Evolutionary conservation across 2,888 invertebrate species (phyloP).

Genomic region (Syrphus vitripennis): DNA sequence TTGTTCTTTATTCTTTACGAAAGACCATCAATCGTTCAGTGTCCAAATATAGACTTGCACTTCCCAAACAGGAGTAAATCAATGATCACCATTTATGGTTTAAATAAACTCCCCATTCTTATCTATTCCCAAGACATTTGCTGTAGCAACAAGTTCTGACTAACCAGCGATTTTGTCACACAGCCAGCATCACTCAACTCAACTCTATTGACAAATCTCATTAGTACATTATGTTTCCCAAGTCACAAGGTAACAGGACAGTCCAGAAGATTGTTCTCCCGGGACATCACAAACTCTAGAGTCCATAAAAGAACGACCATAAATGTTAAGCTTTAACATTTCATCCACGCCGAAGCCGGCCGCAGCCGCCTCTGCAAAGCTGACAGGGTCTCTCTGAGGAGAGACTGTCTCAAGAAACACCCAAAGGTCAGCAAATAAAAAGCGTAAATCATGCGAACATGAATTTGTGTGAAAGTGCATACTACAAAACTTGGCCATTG

Average conservation of each 20-base stretch:
- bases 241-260: slow-evolving; percentile 31
- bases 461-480: slow-evolving; percentile 7
- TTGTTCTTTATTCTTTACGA: slow-evolving; percentile 17
- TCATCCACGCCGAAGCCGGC: neutral
- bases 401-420: neutral
- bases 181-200: neutral
- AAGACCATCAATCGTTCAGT: neutral
- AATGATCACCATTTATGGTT: slow-evolving; percentile 55
- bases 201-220: slow-evolving; percentile 61
- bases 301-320: neutral
- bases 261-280: slow-evolving; percentile 50
- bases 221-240: slow-evolving; percentile 44
- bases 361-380: neutral
- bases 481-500: slow-evolving; percentile 35
- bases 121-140: slow-evolving; percentile 19
- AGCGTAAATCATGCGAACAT: slow-evolving; percentile 59
- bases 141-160: neutral
- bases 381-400: neutral
- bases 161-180: neutral
- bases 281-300: neutral
- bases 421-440: slow-evolving; percentile 61
- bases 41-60: slow-evolving; percentile 36
- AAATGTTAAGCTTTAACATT: slow-evolving; percentile 22
- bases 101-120: slow-evolving; percentile 39
- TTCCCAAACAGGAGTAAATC: slow-evolving; percentile 56